A percentile compares a stretch with the other conserved stretches of the same genome.
phyloP scores from a whole-genome alignment of 2,888 invertebrate species.

The Amblyjoppa fuscipennis region DNA sequence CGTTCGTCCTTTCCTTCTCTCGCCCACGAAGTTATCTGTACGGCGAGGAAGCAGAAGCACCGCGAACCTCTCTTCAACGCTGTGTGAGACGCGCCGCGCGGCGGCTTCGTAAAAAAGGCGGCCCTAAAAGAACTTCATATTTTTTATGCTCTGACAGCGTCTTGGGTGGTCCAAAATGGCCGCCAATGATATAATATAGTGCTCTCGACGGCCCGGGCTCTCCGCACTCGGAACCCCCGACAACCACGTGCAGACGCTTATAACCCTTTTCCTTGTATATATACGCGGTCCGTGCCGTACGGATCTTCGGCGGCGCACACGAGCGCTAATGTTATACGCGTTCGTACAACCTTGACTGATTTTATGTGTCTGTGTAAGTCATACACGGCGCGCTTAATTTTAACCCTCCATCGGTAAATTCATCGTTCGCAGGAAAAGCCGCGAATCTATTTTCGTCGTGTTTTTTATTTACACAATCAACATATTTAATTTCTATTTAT shows the following conservation, averaged over 20 bases:
- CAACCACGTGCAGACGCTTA: slow-evolving; percentile 26
- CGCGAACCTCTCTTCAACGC: slow-evolving; percentile 33
- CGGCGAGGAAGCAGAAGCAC: slow-evolving; percentile 59
- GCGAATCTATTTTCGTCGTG: background rate
- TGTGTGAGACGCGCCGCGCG: slow-evolving; percentile 71
- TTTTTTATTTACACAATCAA: background rate
- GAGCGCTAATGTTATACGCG: slow-evolving; percentile 9
- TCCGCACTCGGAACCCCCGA: slow-evolving; percentile 22
- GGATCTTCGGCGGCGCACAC: background rate
- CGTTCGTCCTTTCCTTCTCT: slow-evolving; percentile 40
- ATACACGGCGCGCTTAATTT: background rate
- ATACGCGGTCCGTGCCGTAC: background rate
- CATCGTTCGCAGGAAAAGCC: background rate
- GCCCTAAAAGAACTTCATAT: slow-evolving; percentile 85
- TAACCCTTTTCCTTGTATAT: background rate
- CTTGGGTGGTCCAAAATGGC: slow-evolving; percentile 86
- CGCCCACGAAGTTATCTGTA: slow-evolving; percentile 32
- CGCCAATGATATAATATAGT: slow-evolving; percentile 85
- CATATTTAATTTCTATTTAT: no score
- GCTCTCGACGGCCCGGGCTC: slow-evolving; percentile 74
- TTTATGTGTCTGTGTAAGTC: slow-evolving; percentile 1
- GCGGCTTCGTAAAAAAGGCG: slow-evolving; percentile 85
- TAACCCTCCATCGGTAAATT: background rate
- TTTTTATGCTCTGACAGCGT: slow-evolving; percentile 85
- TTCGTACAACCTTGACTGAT: slow-evolving; percentile 32